A percentile compares a stretch with the other conserved stretches of the same genome.
Evolutionary conservation across 2,113 vertebrate species (phyloP).

Genomic region (Hippocampus mohnikei): DNA sequence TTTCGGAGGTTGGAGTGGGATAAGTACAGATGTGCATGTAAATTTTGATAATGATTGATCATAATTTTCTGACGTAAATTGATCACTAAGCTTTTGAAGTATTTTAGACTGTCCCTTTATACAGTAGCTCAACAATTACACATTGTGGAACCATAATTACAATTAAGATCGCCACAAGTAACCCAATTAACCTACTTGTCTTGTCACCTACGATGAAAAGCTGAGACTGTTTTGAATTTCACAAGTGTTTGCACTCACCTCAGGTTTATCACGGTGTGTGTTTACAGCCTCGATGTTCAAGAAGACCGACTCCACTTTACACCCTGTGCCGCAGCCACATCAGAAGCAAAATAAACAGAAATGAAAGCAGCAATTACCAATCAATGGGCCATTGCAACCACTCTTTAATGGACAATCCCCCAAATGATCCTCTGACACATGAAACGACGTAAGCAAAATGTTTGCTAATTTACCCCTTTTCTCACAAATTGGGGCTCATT

Average conservation of each 20-base stretch:
- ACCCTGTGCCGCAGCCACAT: constrained; percentile 68
- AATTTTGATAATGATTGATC: too few relatives aligned
- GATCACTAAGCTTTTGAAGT: too few relatives aligned
- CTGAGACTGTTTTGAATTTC: background rate
- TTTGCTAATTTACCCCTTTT: too few relatives aligned
- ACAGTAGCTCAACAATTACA: background rate
- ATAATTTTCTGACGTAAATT: too few relatives aligned
- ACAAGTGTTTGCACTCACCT: background rate
- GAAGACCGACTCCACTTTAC: constrained; percentile 84
- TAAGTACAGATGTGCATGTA: too few relatives aligned
- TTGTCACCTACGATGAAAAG: background rate
- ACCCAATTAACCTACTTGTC: background rate
- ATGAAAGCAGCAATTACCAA: background rate
- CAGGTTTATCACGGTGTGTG: constrained; percentile 82
- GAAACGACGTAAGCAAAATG: too few relatives aligned
- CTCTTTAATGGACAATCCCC: background rate
- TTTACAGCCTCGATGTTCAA: constrained; percentile 88
- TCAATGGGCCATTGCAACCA: background rate
- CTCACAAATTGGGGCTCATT: too few relatives aligned
- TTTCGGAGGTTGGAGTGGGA: too few relatives aligned
- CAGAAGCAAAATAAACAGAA: background rate
- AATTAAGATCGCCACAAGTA: background rate
- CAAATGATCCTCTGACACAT: too few relatives aligned
- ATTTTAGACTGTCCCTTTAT: too few relatives aligned
- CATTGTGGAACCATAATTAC: background rate